Base-by-base conservation (phyloP, 2,113 vertebrate genomes). In the Colius striatus region DNA sequence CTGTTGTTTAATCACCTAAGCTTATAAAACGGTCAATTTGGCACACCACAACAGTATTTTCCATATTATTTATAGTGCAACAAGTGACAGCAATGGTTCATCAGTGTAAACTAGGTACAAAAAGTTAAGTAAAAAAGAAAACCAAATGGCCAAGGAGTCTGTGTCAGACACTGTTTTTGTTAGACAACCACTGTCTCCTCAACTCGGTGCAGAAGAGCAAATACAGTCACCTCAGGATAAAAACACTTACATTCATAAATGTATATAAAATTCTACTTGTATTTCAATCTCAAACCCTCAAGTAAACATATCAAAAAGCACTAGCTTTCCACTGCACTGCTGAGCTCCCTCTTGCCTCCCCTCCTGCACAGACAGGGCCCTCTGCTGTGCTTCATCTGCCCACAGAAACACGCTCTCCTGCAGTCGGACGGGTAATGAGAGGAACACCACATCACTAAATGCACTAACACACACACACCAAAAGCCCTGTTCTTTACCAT, bases 21-120 rank as follows among this genome's bases (percentile, higher is more conserved):
- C 67, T 75, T 91, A 89, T 43, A 67, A 94, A 90, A 75, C 23
- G 45, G 58, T 92, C 60, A 58, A 1, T 84, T 84, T 78, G 6
- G 54, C n/a, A 84, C 67, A 92, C 9, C 14, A 84, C 67, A 92
- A 8, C 14, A 12, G 54, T 16, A 58, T 74, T 80, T 47, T 43
- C 11, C n/a, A 47, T 9, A 3, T 11, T 47, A n/a, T 27, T 29
- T n/a, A 54, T 1, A 77, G n/a, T 0, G 5, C 26, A 32, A 62
- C 23, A 47, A 61, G n/a, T 5, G 34, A 68, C 71, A 41, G 34
- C 20, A 32, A 10, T 5, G 94, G 83, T 26, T 85, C 76, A n/a
- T 3, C 8, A 43, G 4, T 10, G 18, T 18, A 32, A 67, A 3
- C 36, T 26, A 43, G 26, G 34, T 30, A 19, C 6, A 30, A 47